Evolutionary conservation across 1,140 invertebrate genomes (phyloP), one percentile per base, ranked within the genome.

Genomic region (Whitmania pigra): DNA sequence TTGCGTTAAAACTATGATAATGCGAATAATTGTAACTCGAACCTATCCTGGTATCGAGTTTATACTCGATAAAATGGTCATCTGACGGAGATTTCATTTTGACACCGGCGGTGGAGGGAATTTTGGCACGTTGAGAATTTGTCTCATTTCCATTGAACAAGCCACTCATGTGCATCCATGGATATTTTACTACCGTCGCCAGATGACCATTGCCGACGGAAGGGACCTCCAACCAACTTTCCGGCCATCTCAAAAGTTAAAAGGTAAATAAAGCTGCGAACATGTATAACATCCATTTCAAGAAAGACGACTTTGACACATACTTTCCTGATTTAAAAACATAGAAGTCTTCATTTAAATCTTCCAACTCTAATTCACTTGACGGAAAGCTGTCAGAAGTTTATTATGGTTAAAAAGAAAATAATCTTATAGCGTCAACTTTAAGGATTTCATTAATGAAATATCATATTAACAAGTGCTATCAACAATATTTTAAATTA

Each of bases 151-250:
- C 79, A 76, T 80, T 80, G 74, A 80, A 80, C 5, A 80, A 68
- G 13, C 79, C 79, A 72, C 80, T 80, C 76, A 80, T 77, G 68
- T 71, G 78, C 18, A 80, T 76, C n/a, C 73, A 77, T 49, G 79
- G 74, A 18, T 75, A 74, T 67, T 77, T 73, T 22, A 80, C 53
- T 2, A 76, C 76, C 2, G 78, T 80, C 17, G 76, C 77, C 17
- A 80, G 54, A 54, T 80, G 78, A 20, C 79, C 79, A 71, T 80
- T 80, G n/a, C 79, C 79, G 27, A 80, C 73, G 15, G 74, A 76
- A 17, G 79, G 75, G 18, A 63, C 57, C 22, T 31, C 3, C 29
- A 31, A 63, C 57, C 4, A 63, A 25, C 57, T 63, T 13, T 63
- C 22, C 4, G 57, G 57, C 57, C 57, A 63, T 63, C 57, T 63